phyloP scores from a whole-genome alignment of 2,797 vertebrate species.

The Sebastes hubbsi region DNA sequence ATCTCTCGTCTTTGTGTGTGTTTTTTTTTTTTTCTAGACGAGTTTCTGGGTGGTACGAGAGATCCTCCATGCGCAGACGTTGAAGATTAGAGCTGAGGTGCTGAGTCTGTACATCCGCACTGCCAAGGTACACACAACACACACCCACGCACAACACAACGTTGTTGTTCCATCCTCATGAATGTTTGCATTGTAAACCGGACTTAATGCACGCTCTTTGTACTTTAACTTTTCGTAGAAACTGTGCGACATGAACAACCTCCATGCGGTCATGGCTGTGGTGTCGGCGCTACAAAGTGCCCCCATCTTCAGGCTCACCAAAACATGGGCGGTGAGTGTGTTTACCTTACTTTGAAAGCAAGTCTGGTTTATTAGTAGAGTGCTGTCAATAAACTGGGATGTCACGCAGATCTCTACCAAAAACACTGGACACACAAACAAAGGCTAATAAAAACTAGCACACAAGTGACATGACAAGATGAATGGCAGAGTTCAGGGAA shows the following conservation, averaged over 20 bases:
- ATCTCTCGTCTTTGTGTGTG: constrained; percentile 31
- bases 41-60: constrained; percentile 99
- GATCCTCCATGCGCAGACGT: constrained; percentile 96
- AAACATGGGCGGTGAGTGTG: constrained; percentile 98
- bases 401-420: background rate
- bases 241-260: constrained; percentile 97
- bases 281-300: constrained; percentile 96
- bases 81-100: constrained; percentile 99
- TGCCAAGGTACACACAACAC: constrained; percentile 89
- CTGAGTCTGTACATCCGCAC: constrained; percentile 99
- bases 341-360: constrained; percentile 6
- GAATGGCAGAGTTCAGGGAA: background rate
- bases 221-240: constrained; percentile 81
- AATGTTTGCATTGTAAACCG: background rate
- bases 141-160: background rate
- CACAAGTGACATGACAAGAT: background rate
- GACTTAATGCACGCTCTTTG: background rate
- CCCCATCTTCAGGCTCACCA: constrained; percentile 95
- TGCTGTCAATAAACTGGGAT: constrained; percentile 6
- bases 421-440: constrained; percentile 8
- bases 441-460: constrained; percentile 20
- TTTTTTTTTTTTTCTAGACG: constrained; percentile 80
- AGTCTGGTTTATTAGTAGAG: constrained; percentile 19
- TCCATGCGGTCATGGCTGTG: constrained; percentile 98
- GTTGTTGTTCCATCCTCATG: background rate